Evolutionary conservation across 2,888 invertebrate species (phyloP), one percentile per base, ranked within the genome.

Genomic region (Ornithoptera priamus): DNA sequence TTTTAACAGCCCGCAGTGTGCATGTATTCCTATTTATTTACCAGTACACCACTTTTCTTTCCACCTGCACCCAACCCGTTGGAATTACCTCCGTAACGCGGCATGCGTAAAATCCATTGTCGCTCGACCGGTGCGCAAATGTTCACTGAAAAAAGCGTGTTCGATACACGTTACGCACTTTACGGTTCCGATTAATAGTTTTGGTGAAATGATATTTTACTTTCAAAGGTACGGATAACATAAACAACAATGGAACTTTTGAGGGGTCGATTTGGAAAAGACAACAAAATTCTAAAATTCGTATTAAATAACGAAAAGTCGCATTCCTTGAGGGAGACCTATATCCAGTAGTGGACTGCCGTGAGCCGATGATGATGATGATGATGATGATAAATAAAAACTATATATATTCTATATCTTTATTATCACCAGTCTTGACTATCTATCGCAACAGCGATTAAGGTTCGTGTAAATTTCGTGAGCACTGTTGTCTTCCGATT

Each of bases 171-270:
- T 78, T 78, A 80, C 76, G 78, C 77, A 76, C 75, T 77, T 70
- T 78, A 73, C 78, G 72, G 77, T 80, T 80, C 80, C 78, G 80
- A 80, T 83, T 82, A 84, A 85, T 85, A 81, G 78, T 81, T 84
- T 80, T 80, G 76, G 76, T 82, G 83, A 84, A 86, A 85, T 86
- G 82, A 83, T 89, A 87, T 87, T 87, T 90, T 88, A 89, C 90
- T 90, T 90, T 90, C 89, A 78, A 83, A 81, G 79, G 84, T 85
- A 85, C 73, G 68, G 70, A 56, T 30, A 57, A n/a, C 70, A 70
- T 36, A 30, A 30, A 60, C 46, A 59, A 1, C 7, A 10, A 0
- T 39, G 39, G 10, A 39, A 39, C 39, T 39, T 39, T 39, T 39
- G 39, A 10, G 10, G 10, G 39, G 8, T 39, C 7, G 7, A 39